phyloP scores from a whole-genome alignment of 2,797 vertebrate genomes.

The Artibeus lituratus region DNA sequence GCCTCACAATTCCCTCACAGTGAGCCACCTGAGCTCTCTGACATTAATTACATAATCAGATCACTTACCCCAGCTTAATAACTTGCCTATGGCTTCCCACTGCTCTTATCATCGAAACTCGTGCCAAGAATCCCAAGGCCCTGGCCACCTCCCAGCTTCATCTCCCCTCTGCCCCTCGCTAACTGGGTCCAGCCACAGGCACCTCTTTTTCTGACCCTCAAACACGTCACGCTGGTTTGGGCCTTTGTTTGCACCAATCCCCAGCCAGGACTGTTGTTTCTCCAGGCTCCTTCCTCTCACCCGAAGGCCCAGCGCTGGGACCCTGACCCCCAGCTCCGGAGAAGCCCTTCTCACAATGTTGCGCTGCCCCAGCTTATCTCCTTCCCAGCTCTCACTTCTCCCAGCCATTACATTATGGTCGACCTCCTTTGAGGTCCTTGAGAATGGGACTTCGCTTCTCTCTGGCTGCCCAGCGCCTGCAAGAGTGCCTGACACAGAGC shows the following conservation, averaged over 20 bases:
- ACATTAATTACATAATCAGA: constrained; percentile 19
- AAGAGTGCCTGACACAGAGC: neutral
- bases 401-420: neutral
- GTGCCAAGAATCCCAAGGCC: neutral
- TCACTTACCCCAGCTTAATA: neutral
- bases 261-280: neutral
- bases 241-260: neutral
- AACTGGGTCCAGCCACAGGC: neutral
- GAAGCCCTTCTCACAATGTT: neutral
- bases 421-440: neutral
- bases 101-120: neutral
- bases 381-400: neutral
- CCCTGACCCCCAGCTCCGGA: neutral
- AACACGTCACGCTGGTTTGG: neutral
- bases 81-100: neutral
- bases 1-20: neutral
- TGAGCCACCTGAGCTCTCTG: neutral
- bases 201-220: neutral
- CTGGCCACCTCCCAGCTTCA: neutral
- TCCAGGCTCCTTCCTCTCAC: neutral
- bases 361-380: neutral
- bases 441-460: neutral
- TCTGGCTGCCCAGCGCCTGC: neutral
- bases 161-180: neutral
- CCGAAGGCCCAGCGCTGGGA: neutral